These are phyloP conservation scores for Dendrolimus houi DNA, from an alignment of 2,888 invertebrate species.

Conservation along the genomic window DNA sequence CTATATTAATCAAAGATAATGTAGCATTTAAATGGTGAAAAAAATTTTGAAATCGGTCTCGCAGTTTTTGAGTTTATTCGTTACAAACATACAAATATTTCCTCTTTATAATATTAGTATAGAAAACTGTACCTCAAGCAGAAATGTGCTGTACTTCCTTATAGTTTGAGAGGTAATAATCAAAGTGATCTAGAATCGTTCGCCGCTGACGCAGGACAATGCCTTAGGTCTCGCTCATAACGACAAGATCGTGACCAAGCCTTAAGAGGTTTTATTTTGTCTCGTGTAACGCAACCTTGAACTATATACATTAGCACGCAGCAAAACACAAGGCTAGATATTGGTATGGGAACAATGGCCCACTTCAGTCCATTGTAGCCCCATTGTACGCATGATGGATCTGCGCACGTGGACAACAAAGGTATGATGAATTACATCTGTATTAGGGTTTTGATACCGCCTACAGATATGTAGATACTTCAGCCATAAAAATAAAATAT, in stretches of 20 bases:
- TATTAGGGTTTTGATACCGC: background rate
- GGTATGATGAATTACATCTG: background rate
- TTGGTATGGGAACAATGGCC: background rate
- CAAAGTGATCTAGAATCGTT: background rate
- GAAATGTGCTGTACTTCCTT: background rate
- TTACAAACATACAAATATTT: background rate
- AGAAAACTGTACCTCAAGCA: background rate
- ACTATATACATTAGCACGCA: too few species aligned
- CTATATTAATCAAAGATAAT: too few species aligned
- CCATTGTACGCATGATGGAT: background rate
- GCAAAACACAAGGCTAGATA: too few species aligned
- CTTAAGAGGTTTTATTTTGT: too few species aligned
- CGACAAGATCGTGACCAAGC: too few species aligned
- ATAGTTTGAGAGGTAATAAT: background rate
- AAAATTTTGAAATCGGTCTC: too few species aligned
- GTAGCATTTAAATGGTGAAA: too few species aligned
- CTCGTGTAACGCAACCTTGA: too few species aligned
- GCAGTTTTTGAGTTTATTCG: background rate
- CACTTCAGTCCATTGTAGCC: background rate
- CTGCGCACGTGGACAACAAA: background rate
- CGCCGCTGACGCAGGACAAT: background rate
- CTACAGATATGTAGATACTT: too few species aligned
- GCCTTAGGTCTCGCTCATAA: too few species aligned
- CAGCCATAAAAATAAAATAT: too few species aligned
- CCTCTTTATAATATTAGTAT: too few species aligned